Conservation (phyloP, 2,797 vertebrate genomes). For the Parambassis ranga region DNA sequence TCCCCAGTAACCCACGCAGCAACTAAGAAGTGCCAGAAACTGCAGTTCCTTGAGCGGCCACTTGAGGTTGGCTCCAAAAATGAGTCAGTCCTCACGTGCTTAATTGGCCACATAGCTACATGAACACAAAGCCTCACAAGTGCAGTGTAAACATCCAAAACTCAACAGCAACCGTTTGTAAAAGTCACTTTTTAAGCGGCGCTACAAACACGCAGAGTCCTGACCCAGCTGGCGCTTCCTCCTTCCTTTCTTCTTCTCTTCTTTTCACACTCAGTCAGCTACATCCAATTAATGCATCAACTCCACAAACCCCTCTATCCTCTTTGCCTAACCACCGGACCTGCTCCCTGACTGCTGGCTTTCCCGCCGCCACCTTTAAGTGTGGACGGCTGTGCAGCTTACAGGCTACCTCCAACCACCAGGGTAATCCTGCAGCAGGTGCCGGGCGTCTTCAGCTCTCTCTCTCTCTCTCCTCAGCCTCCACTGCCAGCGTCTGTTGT, state of each 20-base stretch:
- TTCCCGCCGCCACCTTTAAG: conserved; percentile 2
- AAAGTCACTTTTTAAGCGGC: background rate
- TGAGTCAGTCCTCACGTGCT: too few species aligned
- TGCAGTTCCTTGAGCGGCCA: too few species aligned
- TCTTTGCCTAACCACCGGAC: conserved; percentile 16
- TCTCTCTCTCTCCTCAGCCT: conserved; percentile 18
- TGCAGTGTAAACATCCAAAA: too few species aligned
- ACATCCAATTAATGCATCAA: conserved; percentile 9
- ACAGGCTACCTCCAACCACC: conserved; percentile 16
- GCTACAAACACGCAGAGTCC: conserved; percentile 14
- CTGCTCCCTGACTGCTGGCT: background rate
- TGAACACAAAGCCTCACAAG: too few species aligned
- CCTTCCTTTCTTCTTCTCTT: background rate
- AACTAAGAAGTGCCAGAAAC: too few species aligned
- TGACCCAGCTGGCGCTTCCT: conserved; percentile 28
- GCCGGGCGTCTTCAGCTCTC: conserved; percentile 23
- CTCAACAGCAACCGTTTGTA: too few species aligned
- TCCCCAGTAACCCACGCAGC: too few species aligned
- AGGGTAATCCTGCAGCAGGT: conserved; percentile 22
- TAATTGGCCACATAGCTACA: too few species aligned
- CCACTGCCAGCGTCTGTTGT: conserved; percentile 23
- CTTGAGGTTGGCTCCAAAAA: too few species aligned
- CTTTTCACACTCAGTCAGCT: background rate
- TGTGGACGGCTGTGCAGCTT: background rate
- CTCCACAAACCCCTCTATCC: conserved; percentile 31